Base-by-base conservation (phyloP, 2,888 invertebrate genomes). In the Meta bourneti region DNA sequence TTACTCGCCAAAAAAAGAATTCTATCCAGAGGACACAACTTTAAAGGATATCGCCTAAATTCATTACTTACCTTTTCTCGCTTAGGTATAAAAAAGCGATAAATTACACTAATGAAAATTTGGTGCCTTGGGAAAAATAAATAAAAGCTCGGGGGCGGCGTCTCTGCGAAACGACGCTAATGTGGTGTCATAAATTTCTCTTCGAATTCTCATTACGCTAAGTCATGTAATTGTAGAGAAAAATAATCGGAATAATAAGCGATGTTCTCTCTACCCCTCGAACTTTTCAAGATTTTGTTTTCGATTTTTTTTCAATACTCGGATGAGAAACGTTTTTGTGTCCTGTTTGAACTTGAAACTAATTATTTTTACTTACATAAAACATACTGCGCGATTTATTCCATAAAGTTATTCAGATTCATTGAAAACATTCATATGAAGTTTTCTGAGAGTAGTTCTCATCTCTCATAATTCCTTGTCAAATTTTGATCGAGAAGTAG, bases 71-170 rank as follows among this genome's bases (percentile, higher is more conserved):
- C 19, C 52, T 52, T 78, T 78, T 78, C 19, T 52, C 78, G 19
- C 77, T 48, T 34, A 11, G 72, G 77, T 61, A 61, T 61, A 61
- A 61, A 70, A 81, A 81, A 70, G 69, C 69, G 51, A 71, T 81
- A 85, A 85, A 85, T 85, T 77, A 69, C 85, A 61, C 75, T 85
- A 85, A 85, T 85, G 85, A 85, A 85, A 75, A 85, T 85, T 85
- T 61, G 77, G 75, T 54, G 83, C 74, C 74, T 8, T n/a, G 74
- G 77, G 69, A n/a, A 85, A 48, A 34, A 77, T 77, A 85, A 85
- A 69, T 77, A 85, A 85, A 85, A 85, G 75, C 51, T 71, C 13
- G 79, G 61, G 49, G 6, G 72, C 16, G 71, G 72, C 52, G 19
- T 51, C 48, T 19, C 48, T 74, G 19, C 49, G 83, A 75, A 77